Conservation (phyloP, 1,140 invertebrate genomes). For the Pemphigus obesinymphae region DNA sequence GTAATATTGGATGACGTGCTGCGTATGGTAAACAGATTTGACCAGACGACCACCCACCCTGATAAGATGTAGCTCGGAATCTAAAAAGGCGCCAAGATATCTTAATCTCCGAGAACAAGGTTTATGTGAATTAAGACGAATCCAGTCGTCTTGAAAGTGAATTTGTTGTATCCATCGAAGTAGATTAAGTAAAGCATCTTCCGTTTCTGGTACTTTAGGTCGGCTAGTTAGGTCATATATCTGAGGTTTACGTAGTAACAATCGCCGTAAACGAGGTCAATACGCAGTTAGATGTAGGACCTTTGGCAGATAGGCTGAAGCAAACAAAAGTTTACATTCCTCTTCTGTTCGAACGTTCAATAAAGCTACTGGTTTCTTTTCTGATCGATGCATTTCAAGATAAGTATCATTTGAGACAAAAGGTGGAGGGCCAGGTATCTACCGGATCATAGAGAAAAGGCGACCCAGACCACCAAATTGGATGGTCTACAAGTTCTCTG, state of each 20-base stretch:
- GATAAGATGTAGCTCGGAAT: slow-evolving; percentile 45
- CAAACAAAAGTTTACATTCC: neutral
- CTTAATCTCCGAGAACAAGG: neutral
- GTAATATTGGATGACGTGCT: slow-evolving; percentile 52
- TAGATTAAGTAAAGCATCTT: neutral
- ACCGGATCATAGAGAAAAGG: neutral
- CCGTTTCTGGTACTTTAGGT: neutral
- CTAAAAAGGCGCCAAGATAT: neutral
- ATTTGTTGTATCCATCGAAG: neutral
- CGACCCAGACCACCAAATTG: slow-evolving; percentile 43
- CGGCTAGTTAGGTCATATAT: no score
- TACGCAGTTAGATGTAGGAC: neutral
- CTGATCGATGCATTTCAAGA: no score
- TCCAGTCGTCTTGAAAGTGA: neutral
- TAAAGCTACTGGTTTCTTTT: neutral
- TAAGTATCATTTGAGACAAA: no score
- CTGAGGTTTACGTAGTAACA: neutral
- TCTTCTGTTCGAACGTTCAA: neutral
- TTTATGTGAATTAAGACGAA: neutral
- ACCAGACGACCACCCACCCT: slow-evolving; percentile 51
- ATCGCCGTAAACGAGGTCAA: neutral
- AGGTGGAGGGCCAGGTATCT: neutral
- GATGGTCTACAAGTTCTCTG: neutral
- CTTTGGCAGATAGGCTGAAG: neutral
- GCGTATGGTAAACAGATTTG: slow-evolving; percentile 46